These are phyloP conservation scores for Tenthredo amoena DNA, from an alignment of 2,888 invertebrate genomes.

Conservation along the genomic window DNA sequence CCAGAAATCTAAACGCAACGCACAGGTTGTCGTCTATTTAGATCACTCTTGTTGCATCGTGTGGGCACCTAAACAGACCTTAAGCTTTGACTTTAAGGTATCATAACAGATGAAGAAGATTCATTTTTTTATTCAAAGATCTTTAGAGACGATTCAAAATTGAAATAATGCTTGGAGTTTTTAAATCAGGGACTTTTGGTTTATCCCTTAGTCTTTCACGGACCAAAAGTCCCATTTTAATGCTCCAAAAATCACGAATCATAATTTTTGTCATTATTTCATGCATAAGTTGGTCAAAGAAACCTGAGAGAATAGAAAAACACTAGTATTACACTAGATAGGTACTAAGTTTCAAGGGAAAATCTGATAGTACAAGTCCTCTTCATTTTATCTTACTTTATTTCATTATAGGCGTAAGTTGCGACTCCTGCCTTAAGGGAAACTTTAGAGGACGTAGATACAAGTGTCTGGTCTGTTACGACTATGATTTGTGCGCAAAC, in stretches of 20 bases:
- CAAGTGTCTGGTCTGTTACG: slow-evolving; percentile 99
- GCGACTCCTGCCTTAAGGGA: slow-evolving; percentile 99
- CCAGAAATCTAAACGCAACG: slow-evolving; percentile 53
- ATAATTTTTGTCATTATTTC: too few species aligned
- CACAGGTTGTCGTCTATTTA: slow-evolving; percentile 33
- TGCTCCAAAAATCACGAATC: too few species aligned
- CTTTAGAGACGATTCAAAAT: background rate
- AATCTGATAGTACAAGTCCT: too few species aligned
- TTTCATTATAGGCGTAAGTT: slow-evolving; percentile 92
- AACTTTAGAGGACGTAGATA: slow-evolving; percentile 98
- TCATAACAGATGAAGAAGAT: background rate
- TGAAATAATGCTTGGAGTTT: too few species aligned
- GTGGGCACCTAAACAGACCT: background rate
- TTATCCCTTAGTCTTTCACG: too few species aligned
- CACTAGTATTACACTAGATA: background rate
- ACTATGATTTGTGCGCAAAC: slow-evolving; percentile 98
- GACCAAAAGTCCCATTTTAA: too few species aligned
- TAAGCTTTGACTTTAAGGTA: background rate
- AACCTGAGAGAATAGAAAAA: background rate
- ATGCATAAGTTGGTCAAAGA: too few species aligned
- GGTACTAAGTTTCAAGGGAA: too few species aligned
- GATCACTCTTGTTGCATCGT: background rate
- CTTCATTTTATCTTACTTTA: slow-evolving; percentile 71
- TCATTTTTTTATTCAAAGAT: background rate
- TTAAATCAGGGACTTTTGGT: too few species aligned